These are phyloP conservation scores for Varanus komodoensis DNA, from an alignment of 2,113 vertebrate genomes.

Conservation along the genomic window DNA sequence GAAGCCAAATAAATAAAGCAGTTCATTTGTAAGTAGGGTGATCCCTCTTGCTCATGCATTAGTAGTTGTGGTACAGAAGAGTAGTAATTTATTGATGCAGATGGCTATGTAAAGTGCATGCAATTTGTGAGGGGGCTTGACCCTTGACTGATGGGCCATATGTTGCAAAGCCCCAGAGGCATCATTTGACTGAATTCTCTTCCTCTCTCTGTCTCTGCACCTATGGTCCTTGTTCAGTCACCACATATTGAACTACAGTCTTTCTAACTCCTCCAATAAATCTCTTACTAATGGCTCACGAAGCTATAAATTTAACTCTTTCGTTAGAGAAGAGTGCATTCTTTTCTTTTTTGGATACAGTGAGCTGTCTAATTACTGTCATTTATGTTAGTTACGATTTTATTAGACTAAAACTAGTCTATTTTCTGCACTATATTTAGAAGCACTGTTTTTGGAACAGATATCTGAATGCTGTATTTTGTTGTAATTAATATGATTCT, in stretches of 20 bases:
- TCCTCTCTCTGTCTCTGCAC: conserved; percentile 78
- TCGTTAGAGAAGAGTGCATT: conserved; percentile 64
- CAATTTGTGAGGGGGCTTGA: conserved; percentile 89
- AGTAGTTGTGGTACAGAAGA: conserved; percentile 68
- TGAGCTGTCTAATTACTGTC: conserved; percentile 73
- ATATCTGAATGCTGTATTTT: conserved; percentile 17
- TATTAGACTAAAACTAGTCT: conserved; percentile 41
- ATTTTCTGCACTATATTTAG: conserved; percentile 53
- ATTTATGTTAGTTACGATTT: conserved; percentile 40
- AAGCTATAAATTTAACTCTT: conserved; percentile 87
- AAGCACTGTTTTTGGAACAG: not conserved
- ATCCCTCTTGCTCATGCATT: conserved; percentile 74
- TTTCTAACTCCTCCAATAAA: conserved; percentile 84
- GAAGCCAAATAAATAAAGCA: conserved; percentile 58
- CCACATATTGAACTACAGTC: conserved; percentile 83
- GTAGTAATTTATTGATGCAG: conserved; percentile 86
- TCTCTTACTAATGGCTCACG: conserved; percentile 83
- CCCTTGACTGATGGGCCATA: conserved; percentile 89
- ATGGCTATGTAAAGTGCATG: conserved; percentile 89
- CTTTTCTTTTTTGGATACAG: conserved; percentile 66
- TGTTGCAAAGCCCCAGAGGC: conserved; percentile 83
- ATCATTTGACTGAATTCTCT: conserved; percentile 81
- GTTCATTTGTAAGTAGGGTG: conserved; percentile 70
- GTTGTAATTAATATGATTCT: conserved; percentile 31
- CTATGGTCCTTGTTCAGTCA: conserved; percentile 81